A percentile compares a stretch with the other conserved stretches of the same genome.
These are phyloP conservation scores for Chanos chanos DNA, from an alignment of 2,797 vertebrate species.

Conservation along the genomic window DNA sequence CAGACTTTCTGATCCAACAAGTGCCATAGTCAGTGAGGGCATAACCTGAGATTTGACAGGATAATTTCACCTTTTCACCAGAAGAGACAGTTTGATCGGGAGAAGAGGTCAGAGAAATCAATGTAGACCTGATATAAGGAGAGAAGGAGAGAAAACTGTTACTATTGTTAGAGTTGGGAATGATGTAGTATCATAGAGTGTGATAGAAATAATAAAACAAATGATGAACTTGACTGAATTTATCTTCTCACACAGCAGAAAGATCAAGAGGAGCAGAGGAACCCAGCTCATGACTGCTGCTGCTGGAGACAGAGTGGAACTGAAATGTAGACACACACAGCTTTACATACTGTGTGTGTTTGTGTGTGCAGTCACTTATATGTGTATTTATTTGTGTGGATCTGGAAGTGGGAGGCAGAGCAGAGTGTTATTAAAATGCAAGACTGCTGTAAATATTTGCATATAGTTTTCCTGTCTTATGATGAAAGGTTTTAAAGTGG, in stretches of 20 bases:
- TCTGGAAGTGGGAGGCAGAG: no score
- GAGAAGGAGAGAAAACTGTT: no score
- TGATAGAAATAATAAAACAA: not conserved
- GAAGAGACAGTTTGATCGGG: conserved; percentile 27
- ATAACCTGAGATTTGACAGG: conserved; percentile 42
- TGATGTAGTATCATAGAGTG: not conserved
- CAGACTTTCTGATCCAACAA: conserved; percentile 24
- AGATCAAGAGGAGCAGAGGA: conserved; percentile 3
- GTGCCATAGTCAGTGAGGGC: conserved; percentile 21
- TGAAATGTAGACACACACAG: no score
- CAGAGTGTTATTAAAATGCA: no score
- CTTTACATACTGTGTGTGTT: no score
- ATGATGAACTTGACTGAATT: not conserved
- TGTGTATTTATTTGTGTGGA: no score
- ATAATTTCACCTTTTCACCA: conserved; percentile 34
- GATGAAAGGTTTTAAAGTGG: no score
- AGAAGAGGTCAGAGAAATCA: conserved; percentile 38
- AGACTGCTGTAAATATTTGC: no score
- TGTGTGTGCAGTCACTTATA: no score
- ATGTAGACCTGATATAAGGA: conserved; percentile 25
- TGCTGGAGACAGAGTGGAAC: no score
- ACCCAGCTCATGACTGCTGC: conserved; percentile 19
- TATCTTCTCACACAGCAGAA: conserved; percentile 24
- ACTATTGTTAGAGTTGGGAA: not conserved
- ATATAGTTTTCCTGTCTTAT: no score